Percentiles rank a stretch among this genome's conserved stretches.
Evolutionary conservation across 2,113 vertebrate species (phyloP).

Genomic region (Brienomyrus longianalis): DNA sequence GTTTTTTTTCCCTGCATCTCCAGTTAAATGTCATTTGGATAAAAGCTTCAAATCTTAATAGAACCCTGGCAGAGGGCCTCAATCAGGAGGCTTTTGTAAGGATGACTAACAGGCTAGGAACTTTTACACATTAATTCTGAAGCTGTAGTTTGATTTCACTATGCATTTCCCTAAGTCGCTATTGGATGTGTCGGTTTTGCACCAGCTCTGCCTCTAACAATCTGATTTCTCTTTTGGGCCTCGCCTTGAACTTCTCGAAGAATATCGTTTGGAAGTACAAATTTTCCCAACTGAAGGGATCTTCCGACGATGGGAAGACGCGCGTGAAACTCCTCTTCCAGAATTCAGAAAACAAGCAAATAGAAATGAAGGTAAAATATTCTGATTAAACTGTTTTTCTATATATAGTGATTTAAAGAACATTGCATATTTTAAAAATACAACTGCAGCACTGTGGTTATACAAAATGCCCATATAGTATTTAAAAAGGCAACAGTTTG

Average conservation of each 20-base stretch:
- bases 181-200: background rate
- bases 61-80: background rate
- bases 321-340: constrained; percentile 85
- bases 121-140: background rate
- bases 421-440: background rate
- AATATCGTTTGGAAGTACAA: constrained; percentile 81
- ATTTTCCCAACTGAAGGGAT: constrained; percentile 92
- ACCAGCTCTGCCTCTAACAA: background rate
- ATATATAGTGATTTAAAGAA: background rate
- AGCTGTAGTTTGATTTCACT: background rate
- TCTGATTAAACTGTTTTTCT: background rate
- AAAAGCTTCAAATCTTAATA: background rate
- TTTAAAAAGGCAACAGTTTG: background rate
- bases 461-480: background rate
- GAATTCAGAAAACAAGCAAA: constrained; percentile 81
- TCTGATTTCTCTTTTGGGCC: background rate
- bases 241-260: constrained; percentile 48
- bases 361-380: constrained; percentile 64
- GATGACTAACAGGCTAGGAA: background rate
- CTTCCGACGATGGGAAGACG: constrained; percentile 87
- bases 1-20: background rate
- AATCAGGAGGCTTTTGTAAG: background rate
- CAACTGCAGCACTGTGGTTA: background rate
- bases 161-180: background rate
- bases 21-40: background rate